These are phyloP conservation scores for Lagothrix lagotricha DNA, from an alignment of 2,797 vertebrate species.

Conservation along the genomic window DNA sequence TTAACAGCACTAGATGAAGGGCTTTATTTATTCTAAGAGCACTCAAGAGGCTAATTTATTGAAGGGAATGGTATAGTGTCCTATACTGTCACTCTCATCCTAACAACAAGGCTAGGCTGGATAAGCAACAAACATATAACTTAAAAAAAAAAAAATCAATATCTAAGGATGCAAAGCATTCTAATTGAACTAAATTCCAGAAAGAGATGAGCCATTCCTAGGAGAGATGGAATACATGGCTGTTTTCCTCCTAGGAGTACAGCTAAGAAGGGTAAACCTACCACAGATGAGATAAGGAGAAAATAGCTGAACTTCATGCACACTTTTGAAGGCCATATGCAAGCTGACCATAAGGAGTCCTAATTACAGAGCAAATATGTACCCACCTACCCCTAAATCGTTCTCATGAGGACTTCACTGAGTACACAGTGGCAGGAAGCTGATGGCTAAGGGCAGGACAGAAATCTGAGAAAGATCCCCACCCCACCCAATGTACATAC, in stretches of 20 bases:
- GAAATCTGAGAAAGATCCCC: background rate
- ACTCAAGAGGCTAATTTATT: background rate
- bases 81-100: background rate
- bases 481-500: background rate
- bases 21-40: background rate
- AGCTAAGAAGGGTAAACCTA: background rate
- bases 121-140: background rate
- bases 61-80: background rate
- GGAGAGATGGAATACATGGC: background rate
- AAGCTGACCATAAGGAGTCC: background rate
- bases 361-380: background rate
- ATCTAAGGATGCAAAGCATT: background rate
- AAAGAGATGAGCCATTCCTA: background rate
- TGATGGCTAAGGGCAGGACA: background rate
- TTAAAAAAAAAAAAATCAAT: background rate
- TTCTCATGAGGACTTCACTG: background rate
- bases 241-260: background rate
- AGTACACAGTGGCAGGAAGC: background rate
- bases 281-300: background rate
- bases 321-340: background rate
- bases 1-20: background rate
- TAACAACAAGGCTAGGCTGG: background rate
- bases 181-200: background rate
- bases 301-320: background rate
- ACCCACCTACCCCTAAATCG: background rate